Base-by-base conservation (phyloP, 1,140 invertebrate genomes). In the Protaetia brevitarsis region DNA sequence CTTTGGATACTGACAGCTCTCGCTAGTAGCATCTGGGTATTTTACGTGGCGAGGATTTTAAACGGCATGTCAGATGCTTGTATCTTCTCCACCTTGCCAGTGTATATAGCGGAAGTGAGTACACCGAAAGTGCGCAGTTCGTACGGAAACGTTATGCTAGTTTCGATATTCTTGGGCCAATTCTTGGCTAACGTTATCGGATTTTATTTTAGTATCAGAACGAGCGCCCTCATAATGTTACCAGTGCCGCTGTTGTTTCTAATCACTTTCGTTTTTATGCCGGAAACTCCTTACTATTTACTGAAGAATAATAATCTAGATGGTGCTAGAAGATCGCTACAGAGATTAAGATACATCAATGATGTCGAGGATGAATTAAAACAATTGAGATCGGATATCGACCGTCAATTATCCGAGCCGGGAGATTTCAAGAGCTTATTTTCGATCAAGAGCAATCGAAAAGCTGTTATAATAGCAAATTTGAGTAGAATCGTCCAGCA, bases 281-380 rank as follows among this genome's bases (percentile, higher is more conserved):
- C 91, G 0, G 92, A 94, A 78, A 91, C 90, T 5, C 91, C 92
- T 0, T 87, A 92, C 67, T 93, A 86, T 69, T 80, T 86, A 21
- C 78, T 85, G 0, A 83, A 82, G 58, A 84, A 83, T n/a, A 83
- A 85, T 2, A 75, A 81, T 19, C 78, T 80, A 11, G 78, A 83
- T 3, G 83, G 87, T 66, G 91, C 91, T 0, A 80, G 81, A 28
- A 78, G 77, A 51, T 84, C 87, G 0, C 74, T 93, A n/a, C 80
- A 82, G 13, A 85, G 83, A 68, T 83, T 91, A 2, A 81, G 86
- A 45, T 13, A 23, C 4, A 86, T 86, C 1, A 81, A 80, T 34
- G 72, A 73, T 4, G 84, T 87, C 68, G 83, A 87, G 13, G 74
- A 81, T 45, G 88, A 90, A 74, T 73, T 88, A 8, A 81, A 86